phyloP scores from a whole-genome alignment of 2,797 vertebrate species.

The Ctenopoma multispine region DNA sequence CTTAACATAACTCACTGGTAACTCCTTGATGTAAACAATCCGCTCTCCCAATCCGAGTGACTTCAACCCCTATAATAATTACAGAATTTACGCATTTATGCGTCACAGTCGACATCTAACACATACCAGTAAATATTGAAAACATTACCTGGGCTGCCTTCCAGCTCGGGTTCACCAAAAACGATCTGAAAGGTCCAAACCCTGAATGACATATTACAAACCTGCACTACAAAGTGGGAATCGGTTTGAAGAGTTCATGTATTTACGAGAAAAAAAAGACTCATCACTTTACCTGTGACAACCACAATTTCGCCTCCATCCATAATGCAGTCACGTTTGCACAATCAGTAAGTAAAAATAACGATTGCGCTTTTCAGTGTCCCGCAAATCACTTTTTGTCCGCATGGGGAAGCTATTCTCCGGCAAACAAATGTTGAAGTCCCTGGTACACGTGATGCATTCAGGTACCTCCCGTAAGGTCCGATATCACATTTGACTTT shows the following conservation, averaged over 20 bases:
- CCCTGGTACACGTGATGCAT: conserved; percentile 5
- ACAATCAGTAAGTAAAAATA: too few species aligned
- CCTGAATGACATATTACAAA: conserved; percentile 67
- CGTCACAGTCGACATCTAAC: not conserved
- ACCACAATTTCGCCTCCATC: conserved; percentile 29
- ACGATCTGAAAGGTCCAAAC: conserved; percentile 89
- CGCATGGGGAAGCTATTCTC: conserved; percentile 65
- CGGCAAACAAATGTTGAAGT: not conserved
- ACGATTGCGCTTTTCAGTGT: not conserved
- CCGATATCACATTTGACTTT: not conserved
- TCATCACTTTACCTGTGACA: conserved; percentile 51
- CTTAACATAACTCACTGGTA: conserved; percentile 87
- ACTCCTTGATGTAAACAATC: conserved; percentile 77
- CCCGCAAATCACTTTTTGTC: not conserved
- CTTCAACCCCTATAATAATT: conserved; percentile 79
- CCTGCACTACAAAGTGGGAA: not conserved
- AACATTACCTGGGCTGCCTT: conserved; percentile 87
- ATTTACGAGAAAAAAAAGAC: not conserved
- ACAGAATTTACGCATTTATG: not conserved
- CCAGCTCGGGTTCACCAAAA: conserved; percentile 90
- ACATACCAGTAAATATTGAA: not conserved
- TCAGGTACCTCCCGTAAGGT: conserved; percentile 13
- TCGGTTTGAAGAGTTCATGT: accelerated
- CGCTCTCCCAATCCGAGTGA: conserved; percentile 79
- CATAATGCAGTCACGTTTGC: conserved; percentile 36